These are phyloP conservation scores for Nettapus auritus DNA, from an alignment of 2,113 vertebrate genomes.

Conservation along the genomic window DNA sequence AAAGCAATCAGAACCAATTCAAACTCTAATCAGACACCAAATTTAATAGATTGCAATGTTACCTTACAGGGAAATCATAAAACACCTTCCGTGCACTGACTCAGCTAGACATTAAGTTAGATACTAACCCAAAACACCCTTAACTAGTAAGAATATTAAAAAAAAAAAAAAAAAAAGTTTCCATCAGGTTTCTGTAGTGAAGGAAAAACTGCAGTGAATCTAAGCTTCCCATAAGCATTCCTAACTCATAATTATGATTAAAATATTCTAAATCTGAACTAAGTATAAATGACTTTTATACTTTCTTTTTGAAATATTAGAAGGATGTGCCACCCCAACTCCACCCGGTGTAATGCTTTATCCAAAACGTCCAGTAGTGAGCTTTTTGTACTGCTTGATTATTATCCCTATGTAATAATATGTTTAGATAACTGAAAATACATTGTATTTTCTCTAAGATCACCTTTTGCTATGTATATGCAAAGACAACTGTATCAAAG, in stretches of 20 bases:
- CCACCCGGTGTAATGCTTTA: background rate
- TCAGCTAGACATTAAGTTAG: background rate
- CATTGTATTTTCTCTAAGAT: background rate
- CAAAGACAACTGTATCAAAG: background rate
- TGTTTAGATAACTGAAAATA: background rate
- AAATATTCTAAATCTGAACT: background rate
- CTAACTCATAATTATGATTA: background rate
- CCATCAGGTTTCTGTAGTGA: background rate
- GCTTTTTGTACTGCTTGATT: background rate
- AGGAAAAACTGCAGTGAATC: background rate
- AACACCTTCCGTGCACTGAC: background rate
- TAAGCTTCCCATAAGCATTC: background rate
- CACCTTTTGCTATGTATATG: background rate
- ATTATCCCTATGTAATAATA: background rate
- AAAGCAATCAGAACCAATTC: background rate
- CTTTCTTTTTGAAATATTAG: background rate
- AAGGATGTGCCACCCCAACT: background rate
- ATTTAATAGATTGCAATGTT: background rate
- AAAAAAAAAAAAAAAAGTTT: background rate
- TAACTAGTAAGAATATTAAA: background rate
- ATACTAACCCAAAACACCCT: background rate
- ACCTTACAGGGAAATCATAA: background rate
- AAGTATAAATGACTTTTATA: background rate
- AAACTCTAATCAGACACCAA: background rate
- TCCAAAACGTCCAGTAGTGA: background rate